These are phyloP conservation scores for Bombus confusus DNA, from an alignment of 1,140 invertebrate species.

Conservation along the genomic window DNA sequence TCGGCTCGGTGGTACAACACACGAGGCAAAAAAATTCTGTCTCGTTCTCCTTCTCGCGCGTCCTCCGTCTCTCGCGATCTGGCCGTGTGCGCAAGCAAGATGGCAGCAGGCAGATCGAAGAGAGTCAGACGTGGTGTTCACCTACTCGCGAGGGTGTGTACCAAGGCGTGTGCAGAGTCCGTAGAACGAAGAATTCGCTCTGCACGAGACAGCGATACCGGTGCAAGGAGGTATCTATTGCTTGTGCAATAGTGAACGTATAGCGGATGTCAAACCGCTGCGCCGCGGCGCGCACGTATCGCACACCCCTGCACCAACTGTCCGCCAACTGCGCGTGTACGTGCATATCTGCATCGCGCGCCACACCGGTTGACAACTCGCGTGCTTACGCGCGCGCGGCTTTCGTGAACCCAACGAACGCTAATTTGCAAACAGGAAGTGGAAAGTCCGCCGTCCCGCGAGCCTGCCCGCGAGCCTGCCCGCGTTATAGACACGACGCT, in stretches of 20 bases:
- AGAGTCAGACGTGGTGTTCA: slow-evolving; percentile 56
- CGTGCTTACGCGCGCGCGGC: slow-evolving; percentile 36
- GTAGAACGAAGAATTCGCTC: slow-evolving; percentile 73
- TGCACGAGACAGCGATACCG: slow-evolving; percentile 67
- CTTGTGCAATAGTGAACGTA: slow-evolving; percentile 80
- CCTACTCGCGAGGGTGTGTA: slow-evolving; percentile 75
- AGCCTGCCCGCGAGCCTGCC: neutral
- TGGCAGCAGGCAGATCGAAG: slow-evolving; percentile 29
- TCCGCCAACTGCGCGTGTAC: neutral
- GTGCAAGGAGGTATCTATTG: slow-evolving; percentile 70
- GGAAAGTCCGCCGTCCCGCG: slow-evolving; percentile 20
- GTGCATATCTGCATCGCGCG: slow-evolving; percentile 34
- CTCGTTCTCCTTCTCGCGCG: neutral
- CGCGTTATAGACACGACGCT: neutral
- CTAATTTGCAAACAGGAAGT: slow-evolving; percentile 58
- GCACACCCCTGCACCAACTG: slow-evolving; percentile 58
- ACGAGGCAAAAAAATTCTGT: neutral
- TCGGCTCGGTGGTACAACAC: neutral
- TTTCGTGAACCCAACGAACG: slow-evolving; percentile 15
- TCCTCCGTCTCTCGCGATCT: slow-evolving; percentile 6
- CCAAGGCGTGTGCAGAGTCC: slow-evolving; percentile 72
- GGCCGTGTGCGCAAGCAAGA: slow-evolving; percentile 18
- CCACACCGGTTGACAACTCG: slow-evolving; percentile 62
- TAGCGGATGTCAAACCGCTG: slow-evolving; percentile 76
- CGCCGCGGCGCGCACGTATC: slow-evolving; percentile 56